Evolutionary conservation across 2,888 invertebrate genomes (phyloP), one percentile per base, ranked within the genome.

Genomic region (Drosophila aldrichi): DNA sequence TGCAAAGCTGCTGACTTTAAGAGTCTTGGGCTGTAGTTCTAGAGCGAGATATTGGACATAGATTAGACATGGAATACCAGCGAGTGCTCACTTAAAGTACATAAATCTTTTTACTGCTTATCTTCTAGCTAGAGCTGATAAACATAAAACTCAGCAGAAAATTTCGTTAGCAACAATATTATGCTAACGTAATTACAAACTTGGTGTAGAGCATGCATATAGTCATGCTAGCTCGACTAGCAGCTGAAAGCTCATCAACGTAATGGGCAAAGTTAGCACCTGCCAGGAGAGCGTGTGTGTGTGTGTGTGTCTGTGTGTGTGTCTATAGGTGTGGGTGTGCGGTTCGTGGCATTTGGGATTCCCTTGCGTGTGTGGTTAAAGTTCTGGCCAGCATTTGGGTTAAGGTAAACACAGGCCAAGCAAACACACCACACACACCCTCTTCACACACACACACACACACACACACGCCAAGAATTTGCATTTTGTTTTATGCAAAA

Each of bases 361-460:
- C 77, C 81, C 57, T 89, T 74, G 84, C 84, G 87, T 84, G 89
- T 56, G 63, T 61, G 61, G 71, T 60, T 51, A 76, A 83, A 87
- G 65, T 83, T 86, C 72, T 70, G 63, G 70, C 64, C 61, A 68
- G 57, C 64, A 77, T 77, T 82, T 68, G 66, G 65, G 77, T 73
- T 62, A 68, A 68, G 60, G 67, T 65, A 65, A 69, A 34, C 63
- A 49, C 51, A 64, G 43, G 58, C 43, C 34, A 38, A 36, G 22
- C 43, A 57, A 36, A 59, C 40, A 40, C 40, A 9, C 9, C 40
- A 18, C 25, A 43, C 22, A 41, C 29, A 38, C 14, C n/a, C 40
- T 29, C 29, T 7, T 20, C 10, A 18, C 18, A 59, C 25, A 9
- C 22, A 16, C 36, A 14, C 41, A 36, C 32, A 40, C 32, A 18